These are phyloP conservation scores for Gallirallus australis DNA, from an alignment of 2,797 vertebrate species.

Conservation along the genomic window DNA sequence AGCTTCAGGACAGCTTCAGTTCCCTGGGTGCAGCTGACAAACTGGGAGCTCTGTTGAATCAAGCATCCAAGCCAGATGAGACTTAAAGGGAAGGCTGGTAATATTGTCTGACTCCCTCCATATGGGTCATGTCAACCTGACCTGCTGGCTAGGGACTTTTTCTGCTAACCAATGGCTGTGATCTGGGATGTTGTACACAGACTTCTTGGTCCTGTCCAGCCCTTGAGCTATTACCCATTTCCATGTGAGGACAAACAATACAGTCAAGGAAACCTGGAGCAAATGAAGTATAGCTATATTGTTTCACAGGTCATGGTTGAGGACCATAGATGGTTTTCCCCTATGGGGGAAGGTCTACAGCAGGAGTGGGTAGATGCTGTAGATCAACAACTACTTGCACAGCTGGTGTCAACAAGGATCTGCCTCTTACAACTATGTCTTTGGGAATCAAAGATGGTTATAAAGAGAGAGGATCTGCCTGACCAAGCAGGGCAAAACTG, in stretches of 20 bases:
- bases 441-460: background rate
- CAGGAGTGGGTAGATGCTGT: background rate
- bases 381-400: background rate
- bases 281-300: background rate
- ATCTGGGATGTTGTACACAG: background rate
- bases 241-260: background rate
- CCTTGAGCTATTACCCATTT: background rate
- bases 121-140: background rate
- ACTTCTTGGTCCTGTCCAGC: background rate
- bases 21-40: background rate
- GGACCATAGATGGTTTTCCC: background rate
- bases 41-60: background rate
- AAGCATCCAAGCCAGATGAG: background rate
- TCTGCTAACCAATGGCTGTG: background rate
- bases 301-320: background rate
- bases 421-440: background rate
- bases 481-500: background rate
- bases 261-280: background rate
- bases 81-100: background rate
- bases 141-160: background rate
- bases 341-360: background rate
- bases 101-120: background rate
- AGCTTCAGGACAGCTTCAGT: background rate
- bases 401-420: background rate
- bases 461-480: background rate